phyloP scores from a whole-genome alignment of 2,797 vertebrate species.

The Dipus sagitta region DNA sequence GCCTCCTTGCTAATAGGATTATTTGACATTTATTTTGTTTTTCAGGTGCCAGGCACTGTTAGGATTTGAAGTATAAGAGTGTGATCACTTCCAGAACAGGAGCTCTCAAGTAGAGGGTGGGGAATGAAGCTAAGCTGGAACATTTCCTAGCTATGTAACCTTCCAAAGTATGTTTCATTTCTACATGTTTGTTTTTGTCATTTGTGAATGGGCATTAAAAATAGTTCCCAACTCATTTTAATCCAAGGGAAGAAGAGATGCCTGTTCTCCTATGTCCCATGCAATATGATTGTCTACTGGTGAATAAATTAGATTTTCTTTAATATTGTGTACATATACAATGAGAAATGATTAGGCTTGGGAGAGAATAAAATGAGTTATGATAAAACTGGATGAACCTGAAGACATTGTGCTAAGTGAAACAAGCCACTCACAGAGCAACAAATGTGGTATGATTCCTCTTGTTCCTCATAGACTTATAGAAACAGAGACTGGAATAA shows the following conservation, averaged over 20 bases:
- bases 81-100: conserved; percentile 43
- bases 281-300: background rate
- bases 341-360: background rate
- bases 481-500: background rate
- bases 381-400: background rate
- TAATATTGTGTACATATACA: background rate
- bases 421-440: background rate
- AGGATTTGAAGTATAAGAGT: conserved; percentile 51
- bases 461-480: background rate
- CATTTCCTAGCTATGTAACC: background rate
- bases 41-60: conserved; percentile 22
- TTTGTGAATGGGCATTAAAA: conserved; percentile 51
- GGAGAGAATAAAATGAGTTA: background rate
- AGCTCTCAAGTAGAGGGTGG: background rate
- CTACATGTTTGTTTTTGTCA: background rate
- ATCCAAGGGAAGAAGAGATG: background rate
- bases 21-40: conserved; percentile 37
- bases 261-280: background rate
- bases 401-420: background rate
- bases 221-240: background rate
- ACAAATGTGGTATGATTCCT: background rate
- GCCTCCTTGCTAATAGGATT: conserved; percentile 46
- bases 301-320: background rate
- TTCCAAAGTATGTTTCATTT: conserved; percentile 5
- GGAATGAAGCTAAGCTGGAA: background rate